Conservation (phyloP, 2,113 vertebrate genomes). For the Epinephelus fuscoguttatus region DNA sequence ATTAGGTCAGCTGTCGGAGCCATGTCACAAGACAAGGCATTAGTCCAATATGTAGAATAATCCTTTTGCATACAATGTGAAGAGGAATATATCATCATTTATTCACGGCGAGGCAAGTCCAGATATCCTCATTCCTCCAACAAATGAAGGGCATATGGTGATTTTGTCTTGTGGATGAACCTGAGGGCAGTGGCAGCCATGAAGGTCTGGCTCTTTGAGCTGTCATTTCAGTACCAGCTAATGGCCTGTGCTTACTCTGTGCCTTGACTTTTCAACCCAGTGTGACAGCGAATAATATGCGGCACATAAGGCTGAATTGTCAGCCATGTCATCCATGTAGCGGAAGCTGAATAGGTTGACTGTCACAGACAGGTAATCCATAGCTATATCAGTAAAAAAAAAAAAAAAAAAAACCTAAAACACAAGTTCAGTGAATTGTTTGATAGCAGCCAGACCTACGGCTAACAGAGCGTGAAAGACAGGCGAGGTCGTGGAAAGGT, state of each 20-base stretch:
- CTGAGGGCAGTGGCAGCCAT: constrained; percentile 36
- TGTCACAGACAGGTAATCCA: constrained; percentile 65
- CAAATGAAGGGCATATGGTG: constrained; percentile 66
- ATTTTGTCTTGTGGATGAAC: constrained; percentile 56
- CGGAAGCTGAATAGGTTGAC: constrained; percentile 45
- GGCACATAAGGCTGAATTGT: constrained; percentile 46
- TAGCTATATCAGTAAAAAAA: constrained; percentile 41
- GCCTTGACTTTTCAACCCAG: constrained; percentile 68
- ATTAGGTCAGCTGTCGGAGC: constrained; percentile 76
- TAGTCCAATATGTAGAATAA: constrained; percentile 70
- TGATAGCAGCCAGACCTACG: constrained; percentile 47
- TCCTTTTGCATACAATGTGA: constrained; percentile 59
- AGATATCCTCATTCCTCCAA: constrained; percentile 41
- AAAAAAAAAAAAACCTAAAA: constrained; percentile 5
- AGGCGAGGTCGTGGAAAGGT: constrained; percentile 65
- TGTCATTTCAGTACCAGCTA: constrained; percentile 67
- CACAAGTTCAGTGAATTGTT: constrained; percentile 64
- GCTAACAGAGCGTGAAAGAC: constrained; percentile 69
- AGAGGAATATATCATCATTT: constrained; percentile 67
- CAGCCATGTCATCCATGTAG: constrained; percentile 65
- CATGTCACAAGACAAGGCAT: constrained; percentile 71
- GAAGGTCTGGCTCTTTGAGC: constrained; percentile 60
- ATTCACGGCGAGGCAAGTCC: constrained; percentile 27
- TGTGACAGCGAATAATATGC: constrained; percentile 64
- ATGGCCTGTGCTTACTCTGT: constrained; percentile 65